Evolutionary conservation across 2,797 vertebrate genomes (phyloP), one percentile per base, ranked within the genome.

Genomic region (Florisuga fusca): DNA sequence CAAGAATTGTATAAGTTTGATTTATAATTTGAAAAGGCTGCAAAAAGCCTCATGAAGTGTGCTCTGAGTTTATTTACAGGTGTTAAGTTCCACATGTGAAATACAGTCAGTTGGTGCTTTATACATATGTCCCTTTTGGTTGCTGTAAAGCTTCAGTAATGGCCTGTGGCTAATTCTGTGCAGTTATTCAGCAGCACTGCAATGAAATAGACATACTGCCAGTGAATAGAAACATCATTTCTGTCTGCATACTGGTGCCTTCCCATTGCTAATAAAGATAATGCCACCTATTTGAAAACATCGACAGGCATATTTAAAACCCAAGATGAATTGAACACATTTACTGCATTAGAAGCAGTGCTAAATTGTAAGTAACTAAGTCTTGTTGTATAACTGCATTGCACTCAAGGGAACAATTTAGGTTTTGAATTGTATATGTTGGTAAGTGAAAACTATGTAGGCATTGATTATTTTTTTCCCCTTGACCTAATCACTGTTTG

Each of bases 381-480:
- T 95, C 96, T 92, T 92, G 87, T 93, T 96, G 89, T 92, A 61
- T 89, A 89, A 91, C 93, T 95, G 91, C 93, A 96, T 96, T 96
- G 93, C 89, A 93, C 96, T 95, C 96, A 80, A 63, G 96, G 96
- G 96, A 96, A 95, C 95, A 96, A 94, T 96, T 96, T 94, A 75
- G 95, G 79, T 89, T 96, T 96, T 95, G 96, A 96, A 95, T 96
- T 96, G 95, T 96, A 94, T 96, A 91, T 96, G 95, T 93, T 93
- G 93, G 94, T 96, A 95, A 96, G 95, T 96, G 96, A 96, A 96
- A 96, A 96, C 96, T 96, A 90, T 94, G 96, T 96, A 96, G 96
- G 94, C 95, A 96, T 96, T 95, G 95, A 96, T 96, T 96, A 94
- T 96, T 96, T 96, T 95, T 95, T 96, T 96, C 80, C 82, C 69